Base-by-base conservation (phyloP, 2,113 vertebrate species). In the Pseudopodoces humilis region DNA sequence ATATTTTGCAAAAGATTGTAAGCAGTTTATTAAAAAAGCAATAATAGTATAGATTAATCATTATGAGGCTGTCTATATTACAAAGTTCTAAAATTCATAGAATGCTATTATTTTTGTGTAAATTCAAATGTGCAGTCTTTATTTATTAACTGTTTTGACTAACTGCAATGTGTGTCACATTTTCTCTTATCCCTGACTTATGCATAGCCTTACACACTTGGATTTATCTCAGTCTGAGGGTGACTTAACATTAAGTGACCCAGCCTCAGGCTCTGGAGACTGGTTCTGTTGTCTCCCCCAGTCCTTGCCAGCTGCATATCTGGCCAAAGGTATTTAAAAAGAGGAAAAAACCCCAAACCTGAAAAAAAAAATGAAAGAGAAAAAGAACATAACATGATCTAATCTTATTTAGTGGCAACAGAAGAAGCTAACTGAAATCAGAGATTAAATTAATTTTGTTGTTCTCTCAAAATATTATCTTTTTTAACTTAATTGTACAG, bases 291-390 rank as follows among this genome's bases (percentile, higher is more conserved):
- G n/a, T 84, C 30, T 89, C 18, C 50, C 74, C 23, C 43, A 76
- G 44, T 11, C 37, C 28, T 56, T 80, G 9, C 19, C 24, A 69
- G 28, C 21, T 86, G 17, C 28, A 64, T n/a, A 80, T 37, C 24
- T 85, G 23, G 11, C 17, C 41, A 44, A 63, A 78, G 25, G 10
- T 25, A 39, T 44, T 19, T 24, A 68, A 43, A 17, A 87, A 59
- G 28, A 1, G 0, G 19, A 5, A n/a, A 43, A 43, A 37, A 25
- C 1, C 1, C 14, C 8, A 2, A 43, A 10, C 30, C 12, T 49
- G 9, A 18, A 25, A 25, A 23, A 49, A 25, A 9, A 33, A 15
- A 10, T 28, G 43, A 72, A 12, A n/a, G 2, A 41, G 2, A 25
- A 62, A 60, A 64, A 31, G 5, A 37, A 28, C 6, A 27, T 10